Evolutionary conservation across 92 coral and sea anemone species (phyloP), one percentile per base, ranked within the genome.

Genomic region (Montipora capitata): DNA sequence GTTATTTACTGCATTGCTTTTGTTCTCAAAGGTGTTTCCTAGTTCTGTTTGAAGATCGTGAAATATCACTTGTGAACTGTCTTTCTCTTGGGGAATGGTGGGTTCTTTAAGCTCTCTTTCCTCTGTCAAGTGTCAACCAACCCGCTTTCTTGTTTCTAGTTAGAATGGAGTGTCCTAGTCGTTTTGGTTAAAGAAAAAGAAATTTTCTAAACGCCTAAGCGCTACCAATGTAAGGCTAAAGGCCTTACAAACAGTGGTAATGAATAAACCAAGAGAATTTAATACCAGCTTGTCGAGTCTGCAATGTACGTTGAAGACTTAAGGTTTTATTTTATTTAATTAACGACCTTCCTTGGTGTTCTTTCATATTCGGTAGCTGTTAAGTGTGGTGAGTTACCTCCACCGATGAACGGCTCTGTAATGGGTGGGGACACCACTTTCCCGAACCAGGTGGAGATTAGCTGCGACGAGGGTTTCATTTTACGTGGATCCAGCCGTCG

Each of bases 321-420:
- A 2, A 8, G 51, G 1, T 45, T 45, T 45, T 45, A 4, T 45
- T 8, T 45, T 45, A 4, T 45, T 45, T 1, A 7, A 17, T 15
- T 63, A 63, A 5, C 0, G 68, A 17, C 0, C 20, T 3, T 67
- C 15, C 15, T 35, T 8, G 4, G 65, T 54, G 56, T 51, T 10
- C 3, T 8, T 27, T 67, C 52, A 39, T 68, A 12, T 16, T 35
- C 3, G 4, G 13, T 39, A 88, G 92, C 92, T 52, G 84, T 88
- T 17, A 89, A 88, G 40, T 88, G 92, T 66, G 84, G 95, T 3
- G 45, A 64, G 48, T 87, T 92, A 0, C 35, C 62, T 35, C 45
- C 80, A 1, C 95, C 95, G 15, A 80, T 57, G 85, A 92, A 92
- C 77, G 95, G 93, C 3, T 85, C 93, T 9, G 11, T 70, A 61